These are phyloP conservation scores for Steatornis caripensis DNA, from an alignment of 2,113 vertebrate genomes.

Conservation along the genomic window DNA sequence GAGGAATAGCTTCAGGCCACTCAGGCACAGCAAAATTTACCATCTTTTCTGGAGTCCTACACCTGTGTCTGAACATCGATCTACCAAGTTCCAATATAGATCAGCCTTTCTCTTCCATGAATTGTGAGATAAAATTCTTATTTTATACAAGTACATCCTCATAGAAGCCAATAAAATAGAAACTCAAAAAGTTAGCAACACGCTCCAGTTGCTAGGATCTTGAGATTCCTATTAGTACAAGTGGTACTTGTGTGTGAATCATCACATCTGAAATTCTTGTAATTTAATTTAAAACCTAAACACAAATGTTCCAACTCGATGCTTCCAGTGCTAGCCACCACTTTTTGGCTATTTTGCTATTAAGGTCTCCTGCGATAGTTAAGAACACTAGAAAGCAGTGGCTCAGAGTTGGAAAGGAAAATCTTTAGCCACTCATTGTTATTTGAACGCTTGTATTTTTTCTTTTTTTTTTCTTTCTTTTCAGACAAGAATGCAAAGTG, in stretches of 20 bases:
- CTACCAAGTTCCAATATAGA: neutral
- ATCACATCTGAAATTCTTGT: neutral
- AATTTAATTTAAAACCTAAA: neutral
- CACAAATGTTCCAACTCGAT: neutral
- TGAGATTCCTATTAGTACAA: neutral
- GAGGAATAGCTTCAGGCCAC: neutral
- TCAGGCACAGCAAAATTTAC: neutral
- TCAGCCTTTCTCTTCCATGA: neutral
- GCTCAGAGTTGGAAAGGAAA: neutral
- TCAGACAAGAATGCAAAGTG: neutral
- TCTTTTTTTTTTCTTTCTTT: neutral
- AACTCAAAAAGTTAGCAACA: neutral
- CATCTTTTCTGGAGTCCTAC: neutral
- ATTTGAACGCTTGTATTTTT: neutral
- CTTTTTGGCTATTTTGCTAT: neutral
- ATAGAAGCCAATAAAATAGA: neutral
- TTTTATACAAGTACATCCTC: neutral
- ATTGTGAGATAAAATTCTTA: neutral
- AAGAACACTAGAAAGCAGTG: neutral
- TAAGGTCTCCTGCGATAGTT: neutral
- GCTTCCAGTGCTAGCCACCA: neutral
- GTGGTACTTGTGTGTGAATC: neutral
- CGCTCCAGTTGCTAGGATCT: neutral
- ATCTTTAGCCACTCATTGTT: neutral
- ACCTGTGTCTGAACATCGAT: neutral